Evolutionary conservation across 2,113 vertebrate genomes (phyloP), one percentile per base, ranked within the genome.

Genomic region (Heterotilapia buettikoferi): DNA sequence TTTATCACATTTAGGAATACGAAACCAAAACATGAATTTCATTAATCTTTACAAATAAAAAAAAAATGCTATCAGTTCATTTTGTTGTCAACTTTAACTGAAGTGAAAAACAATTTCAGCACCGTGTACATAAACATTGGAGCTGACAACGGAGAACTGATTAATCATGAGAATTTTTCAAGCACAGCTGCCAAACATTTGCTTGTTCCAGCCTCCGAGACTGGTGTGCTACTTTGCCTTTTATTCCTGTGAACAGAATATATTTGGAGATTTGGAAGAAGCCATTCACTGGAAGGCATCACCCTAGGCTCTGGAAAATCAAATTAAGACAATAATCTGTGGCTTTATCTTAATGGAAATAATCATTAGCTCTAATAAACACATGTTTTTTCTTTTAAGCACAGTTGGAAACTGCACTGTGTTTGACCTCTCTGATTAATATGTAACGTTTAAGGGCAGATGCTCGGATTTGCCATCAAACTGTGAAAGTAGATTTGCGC

Each of bases 401-500:
- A 82, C 80, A 63, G 52, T 47, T 63, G 54, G 40, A 66, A 85
- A n/a, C 73, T 91, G 89, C 16, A 85, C 92, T 66, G 61, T 47
- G 52, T 79, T 86, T 91, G 92, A 93, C 90, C 91, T 83, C 83
- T 78, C 63, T 50, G 52, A 92, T 83, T 90, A 89, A 87, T 83
- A 80, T 45, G 45, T 13, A 63, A 78, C 21, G 80, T 88, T 89
- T 56, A 81, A 83, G 59, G 73, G 87, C 86, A 84, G 89, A 92
- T 87, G 82, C 84, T 91, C 36, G 31, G 57, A 81, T 92, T 88
- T 83, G 86, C 80, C 82, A 89, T 93, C 89, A 86, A 87, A 93
- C 88, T 86, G 91, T 83, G 88, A 81, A 79, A 93, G 68, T n/a
- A 84, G 85, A 92, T 94, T 93, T 92, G 71, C 63, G 16, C 47